Conservation (phyloP, 2,113 vertebrate species). For the Amblyornis subalaris region DNA sequence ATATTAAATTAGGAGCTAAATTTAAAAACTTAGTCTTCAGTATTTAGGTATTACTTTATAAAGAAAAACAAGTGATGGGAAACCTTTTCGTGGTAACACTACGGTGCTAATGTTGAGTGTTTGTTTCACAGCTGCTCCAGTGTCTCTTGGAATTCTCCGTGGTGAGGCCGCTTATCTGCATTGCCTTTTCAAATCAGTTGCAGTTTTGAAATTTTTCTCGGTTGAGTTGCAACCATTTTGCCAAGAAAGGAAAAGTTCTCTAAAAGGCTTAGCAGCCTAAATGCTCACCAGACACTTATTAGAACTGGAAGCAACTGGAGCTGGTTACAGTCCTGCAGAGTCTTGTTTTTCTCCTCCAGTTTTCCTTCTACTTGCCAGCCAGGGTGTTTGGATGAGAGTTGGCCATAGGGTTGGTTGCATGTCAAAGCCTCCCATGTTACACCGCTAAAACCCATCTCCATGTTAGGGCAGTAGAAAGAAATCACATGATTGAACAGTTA, state of each 20-base stretch:
- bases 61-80: constrained; percentile 64
- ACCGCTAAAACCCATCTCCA: not conserved
- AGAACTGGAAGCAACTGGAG: not conserved
- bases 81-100: constrained; percentile 52
- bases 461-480: not conserved
- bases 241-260: constrained; percentile 37
- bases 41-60: constrained; percentile 67
- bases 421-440: not conserved
- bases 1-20: constrained; percentile 81
- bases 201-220: constrained; percentile 41
- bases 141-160: constrained; percentile 61
- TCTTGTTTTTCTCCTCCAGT: not conserved
- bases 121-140: constrained; percentile 64
- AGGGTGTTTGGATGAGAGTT: not conserved
- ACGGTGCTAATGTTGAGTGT: constrained; percentile 46
- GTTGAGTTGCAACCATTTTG: constrained; percentile 57
- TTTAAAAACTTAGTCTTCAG: constrained; percentile 77
- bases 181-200: constrained; percentile 57
- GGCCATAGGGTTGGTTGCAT: not conserved
- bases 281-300: constrained; percentile 8
- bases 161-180: constrained; percentile 37
- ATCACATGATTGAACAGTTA: not conserved
- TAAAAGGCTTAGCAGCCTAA: constrained; percentile 41
- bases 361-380: not conserved
- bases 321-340: not conserved